Percentiles rank a stretch among this genome's conserved stretches.
Conservation (phyloP, 2,888 invertebrate species). For the Sabatieria punctata region DNA sequence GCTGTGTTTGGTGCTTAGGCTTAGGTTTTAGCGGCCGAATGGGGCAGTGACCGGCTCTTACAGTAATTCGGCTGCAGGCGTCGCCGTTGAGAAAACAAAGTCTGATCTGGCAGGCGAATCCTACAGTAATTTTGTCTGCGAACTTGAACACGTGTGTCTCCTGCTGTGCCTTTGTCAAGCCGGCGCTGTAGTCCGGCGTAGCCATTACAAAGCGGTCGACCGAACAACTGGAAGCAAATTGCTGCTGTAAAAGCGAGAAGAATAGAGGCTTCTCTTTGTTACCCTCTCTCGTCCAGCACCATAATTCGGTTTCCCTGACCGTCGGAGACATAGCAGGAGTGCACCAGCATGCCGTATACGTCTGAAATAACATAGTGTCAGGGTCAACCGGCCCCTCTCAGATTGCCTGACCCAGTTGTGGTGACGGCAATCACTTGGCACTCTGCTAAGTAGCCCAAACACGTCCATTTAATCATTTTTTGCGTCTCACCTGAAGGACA, state of each 20-base stretch:
- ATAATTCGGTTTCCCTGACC: constrained; percentile 4
- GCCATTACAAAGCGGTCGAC: constrained; percentile 6
- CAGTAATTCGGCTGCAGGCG: constrained; percentile 8
- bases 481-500: constrained; percentile 11
- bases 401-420: no score
- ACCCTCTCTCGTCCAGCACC: constrained; percentile 10
- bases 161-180: constrained; percentile 6
- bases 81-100: constrained; percentile 4
- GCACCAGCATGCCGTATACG: constrained; percentile 11
- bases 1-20: no score
- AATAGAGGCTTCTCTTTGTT: no score
- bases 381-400: no score
- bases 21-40: no score
- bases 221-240: constrained; percentile 6
- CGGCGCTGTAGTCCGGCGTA: constrained; percentile 7
- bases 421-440: no score
- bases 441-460: no score
- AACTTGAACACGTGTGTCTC: constrained; percentile 11
- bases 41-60: background rate
- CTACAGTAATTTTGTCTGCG: constrained; percentile 8
- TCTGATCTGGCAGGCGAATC: constrained; percentile 10
- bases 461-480: no score
- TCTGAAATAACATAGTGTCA: constrained; percentile 1
- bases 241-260: background rate
- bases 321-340: constrained; percentile 9